phyloP scores from a whole-genome alignment of 2,888 invertebrate species.

The Synanthedon andrenaeformis region DNA sequence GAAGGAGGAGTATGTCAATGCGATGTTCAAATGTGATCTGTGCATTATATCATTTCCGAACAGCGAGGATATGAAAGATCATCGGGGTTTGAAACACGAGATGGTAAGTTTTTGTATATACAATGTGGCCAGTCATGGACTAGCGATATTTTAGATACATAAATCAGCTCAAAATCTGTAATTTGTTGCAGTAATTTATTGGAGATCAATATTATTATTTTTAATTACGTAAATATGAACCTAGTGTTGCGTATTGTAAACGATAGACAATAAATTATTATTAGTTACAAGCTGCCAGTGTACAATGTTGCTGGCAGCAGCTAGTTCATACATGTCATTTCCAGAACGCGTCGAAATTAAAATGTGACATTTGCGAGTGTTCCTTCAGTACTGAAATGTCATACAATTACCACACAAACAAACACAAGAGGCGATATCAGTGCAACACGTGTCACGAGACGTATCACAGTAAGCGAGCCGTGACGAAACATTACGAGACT shows the following conservation, averaged over 20 bases:
- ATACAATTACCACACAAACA: conserved; percentile 38
- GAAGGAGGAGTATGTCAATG: conserved; percentile 44
- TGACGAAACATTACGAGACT: conserved; percentile 23
- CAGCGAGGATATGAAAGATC: conserved; percentile 46
- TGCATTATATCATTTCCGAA: conserved; percentile 48
- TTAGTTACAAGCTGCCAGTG: too few relatives aligned
- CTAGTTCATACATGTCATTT: not conserved
- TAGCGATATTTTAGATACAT: too few relatives aligned
- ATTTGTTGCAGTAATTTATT: too few relatives aligned
- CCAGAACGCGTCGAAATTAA: conserved; percentile 15
- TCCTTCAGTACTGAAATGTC: conserved; percentile 34
- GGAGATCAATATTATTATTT: too few relatives aligned
- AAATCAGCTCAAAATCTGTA: too few relatives aligned
- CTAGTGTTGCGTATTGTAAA: too few relatives aligned
- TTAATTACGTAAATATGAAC: too few relatives aligned
- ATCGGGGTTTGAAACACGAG: conserved; percentile 38
- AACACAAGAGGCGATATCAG: conserved; percentile 30
- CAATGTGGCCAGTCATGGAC: too few relatives aligned
- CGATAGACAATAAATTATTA: too few relatives aligned
- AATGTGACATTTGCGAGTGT: conserved; percentile 37
- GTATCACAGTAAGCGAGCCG: conserved; percentile 21
- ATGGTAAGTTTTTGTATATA: conserved; percentile 41
- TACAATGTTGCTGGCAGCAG: too few relatives aligned
- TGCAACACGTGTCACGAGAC: conserved; percentile 24
- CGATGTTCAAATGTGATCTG: conserved; percentile 43